Evolutionary conservation across 2,888 invertebrate species (phyloP), one percentile per base, ranked within the genome.

Genomic region (Chymomyza amoena): DNA sequence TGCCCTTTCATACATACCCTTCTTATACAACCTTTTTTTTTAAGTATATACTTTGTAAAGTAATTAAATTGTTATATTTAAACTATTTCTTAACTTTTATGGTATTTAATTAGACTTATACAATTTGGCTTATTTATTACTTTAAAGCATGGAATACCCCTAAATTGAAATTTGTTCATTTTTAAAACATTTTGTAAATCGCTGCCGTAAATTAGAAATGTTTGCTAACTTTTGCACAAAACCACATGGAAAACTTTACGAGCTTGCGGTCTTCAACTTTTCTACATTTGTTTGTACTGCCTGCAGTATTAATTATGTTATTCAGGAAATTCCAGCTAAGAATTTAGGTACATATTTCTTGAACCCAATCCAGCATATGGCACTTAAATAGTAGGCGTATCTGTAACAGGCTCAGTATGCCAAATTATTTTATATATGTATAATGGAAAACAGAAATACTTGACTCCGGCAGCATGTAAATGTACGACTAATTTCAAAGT

Each of bases 401-500:
- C 4, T 54, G 9, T 54, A 54, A 45, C 39, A 45, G 10, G 10
- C 54, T 54, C 20, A 54, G 54, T 4, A 54, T 54, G 54, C n/a
- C 20, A 54, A 54, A 54, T 18, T 54, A 54, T 9, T 18, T 18
- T 54, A 16, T 54, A 18, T 54, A 16, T 54, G 9, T 54, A 9
- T 61, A 25, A 20, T 62, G 62, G 51, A 62, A 61, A 36, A 45
- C 39, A 45, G 13, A 45, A 61, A 61, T 45, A 54, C 39, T 60
- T 71, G 15, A 25, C 54, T 66, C 5, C 5, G 50, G 15, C 9
- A 60, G 20, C 13, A 25, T 9, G 25, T 52, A 57, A 52, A 52
- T 67, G 54, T 56, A 20, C 59, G 50, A 50, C 20, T 61, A 62
- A 74, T 77, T 79, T 77, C 25, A 67, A 78, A 65, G 73, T 51